phyloP scores from a whole-genome alignment of 2,797 vertebrate species.

The Hydrolagus colliei region DNA sequence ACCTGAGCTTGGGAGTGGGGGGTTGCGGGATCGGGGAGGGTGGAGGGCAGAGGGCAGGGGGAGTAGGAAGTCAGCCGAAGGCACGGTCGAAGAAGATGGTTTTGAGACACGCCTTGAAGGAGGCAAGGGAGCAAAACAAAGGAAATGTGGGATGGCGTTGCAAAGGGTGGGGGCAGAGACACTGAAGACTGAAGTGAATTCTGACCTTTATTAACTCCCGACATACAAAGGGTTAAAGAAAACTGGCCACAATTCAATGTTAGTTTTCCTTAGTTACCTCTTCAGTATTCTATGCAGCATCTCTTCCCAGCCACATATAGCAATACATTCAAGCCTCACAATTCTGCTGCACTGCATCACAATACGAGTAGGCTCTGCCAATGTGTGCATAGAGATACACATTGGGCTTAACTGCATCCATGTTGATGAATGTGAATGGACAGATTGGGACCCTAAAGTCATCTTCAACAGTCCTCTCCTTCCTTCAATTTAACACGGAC shows the following conservation, averaged over 20 bases:
- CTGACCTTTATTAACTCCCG: neutral
- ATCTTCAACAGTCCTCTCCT: neutral
- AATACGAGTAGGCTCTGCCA: neutral
- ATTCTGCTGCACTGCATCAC: neutral
- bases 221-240: neutral
- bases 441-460: neutral
- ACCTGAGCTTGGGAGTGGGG: too few relatives aligned
- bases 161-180: too few relatives aligned
- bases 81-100: too few relatives aligned
- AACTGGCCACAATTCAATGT: neutral
- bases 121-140: too few relatives aligned
- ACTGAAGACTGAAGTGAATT: too few relatives aligned
- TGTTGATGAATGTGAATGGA: neutral
- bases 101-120: too few relatives aligned
- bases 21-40: too few relatives aligned
- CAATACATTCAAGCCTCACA: neutral
- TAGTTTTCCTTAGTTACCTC: too few relatives aligned
- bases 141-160: too few relatives aligned
- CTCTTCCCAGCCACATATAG: neutral
- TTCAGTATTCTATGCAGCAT: neutral
- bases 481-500: neutral
- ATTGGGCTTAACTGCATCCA: neutral
- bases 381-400: neutral
- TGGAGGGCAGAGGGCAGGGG: too few relatives aligned
- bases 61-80: too few relatives aligned